Percentiles rank a stretch among this genome's conserved stretches.
Conservation (phyloP, 2,797 vertebrate species). For the Australoheros facetus region DNA sequence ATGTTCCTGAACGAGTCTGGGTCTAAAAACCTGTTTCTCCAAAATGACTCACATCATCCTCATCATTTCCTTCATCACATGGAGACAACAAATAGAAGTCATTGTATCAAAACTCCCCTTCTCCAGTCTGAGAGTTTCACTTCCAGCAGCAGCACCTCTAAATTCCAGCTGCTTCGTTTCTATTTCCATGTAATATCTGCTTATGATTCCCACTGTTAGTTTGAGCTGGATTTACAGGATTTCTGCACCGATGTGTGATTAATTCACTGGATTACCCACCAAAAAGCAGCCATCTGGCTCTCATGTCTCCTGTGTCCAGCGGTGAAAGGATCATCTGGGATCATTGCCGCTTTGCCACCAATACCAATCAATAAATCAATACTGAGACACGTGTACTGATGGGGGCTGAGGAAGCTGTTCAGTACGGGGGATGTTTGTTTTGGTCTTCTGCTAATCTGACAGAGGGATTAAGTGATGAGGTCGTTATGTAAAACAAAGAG, state of each 20-base stretch:
- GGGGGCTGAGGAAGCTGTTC: background rate
- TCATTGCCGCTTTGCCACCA: background rate
- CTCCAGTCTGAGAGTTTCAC: background rate
- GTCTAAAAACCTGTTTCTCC: too few species aligned
- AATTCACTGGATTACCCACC: constrained; percentile 5
- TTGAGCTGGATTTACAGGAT: background rate
- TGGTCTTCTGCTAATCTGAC: background rate
- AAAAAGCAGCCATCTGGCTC: background rate
- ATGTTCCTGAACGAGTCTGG: too few species aligned
- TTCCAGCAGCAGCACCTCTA: background rate
- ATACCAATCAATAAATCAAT: background rate
- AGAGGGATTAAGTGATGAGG: background rate
- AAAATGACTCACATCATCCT: background rate
- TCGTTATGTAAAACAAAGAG: background rate
- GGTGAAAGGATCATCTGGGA: background rate
- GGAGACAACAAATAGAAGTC: background rate
- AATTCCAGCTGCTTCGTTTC: background rate
- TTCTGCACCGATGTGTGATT: background rate
- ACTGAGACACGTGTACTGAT: background rate
- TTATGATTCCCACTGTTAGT: background rate
- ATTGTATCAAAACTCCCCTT: background rate
- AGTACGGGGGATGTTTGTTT: background rate
- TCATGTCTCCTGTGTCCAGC: background rate
- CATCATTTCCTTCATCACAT: background rate
- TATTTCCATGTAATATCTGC: background rate